Conservation (phyloP, 2,888 invertebrate species). For the Amblyjoppa fuscipennis region DNA sequence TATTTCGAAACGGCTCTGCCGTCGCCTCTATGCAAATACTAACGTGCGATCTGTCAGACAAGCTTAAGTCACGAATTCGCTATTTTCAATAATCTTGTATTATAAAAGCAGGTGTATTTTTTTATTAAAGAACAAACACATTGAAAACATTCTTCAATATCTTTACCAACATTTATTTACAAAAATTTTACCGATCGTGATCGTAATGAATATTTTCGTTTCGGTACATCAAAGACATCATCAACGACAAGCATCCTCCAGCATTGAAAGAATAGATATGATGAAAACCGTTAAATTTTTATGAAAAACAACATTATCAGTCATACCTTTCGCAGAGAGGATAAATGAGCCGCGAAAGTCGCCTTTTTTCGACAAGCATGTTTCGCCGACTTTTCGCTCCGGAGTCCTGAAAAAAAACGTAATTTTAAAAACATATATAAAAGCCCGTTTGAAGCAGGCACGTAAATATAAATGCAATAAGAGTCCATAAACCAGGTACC, state of each 20-base stretch:
- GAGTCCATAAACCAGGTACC: constrained; percentile 45
- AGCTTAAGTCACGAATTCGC: too few relatives aligned
- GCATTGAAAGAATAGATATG: neutral
- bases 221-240: neutral
- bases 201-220: too few relatives aligned
- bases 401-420: neutral
- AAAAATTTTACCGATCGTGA: too few relatives aligned
- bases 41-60: neutral
- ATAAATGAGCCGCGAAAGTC: constrained; percentile 4
- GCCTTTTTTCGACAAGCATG: constrained; percentile 26
- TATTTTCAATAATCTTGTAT: too few relatives aligned
- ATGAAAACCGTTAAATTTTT: neutral
- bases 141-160: too few relatives aligned
- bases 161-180: too few relatives aligned
- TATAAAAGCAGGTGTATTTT: too few relatives aligned
- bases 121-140: too few relatives aligned
- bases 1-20: neutral
- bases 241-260: neutral
- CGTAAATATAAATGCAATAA: constrained; percentile 55
- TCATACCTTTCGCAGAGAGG: neutral
- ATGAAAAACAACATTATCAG: neutral
- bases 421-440: neutral
- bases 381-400: constrained; percentile 35
- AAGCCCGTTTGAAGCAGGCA: neutral
- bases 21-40: neutral